Percentiles rank a stretch among this genome's conserved stretches.
phyloP scores from a whole-genome alignment of 2,797 vertebrate genomes.

The Megaceryle alcyon region DNA sequence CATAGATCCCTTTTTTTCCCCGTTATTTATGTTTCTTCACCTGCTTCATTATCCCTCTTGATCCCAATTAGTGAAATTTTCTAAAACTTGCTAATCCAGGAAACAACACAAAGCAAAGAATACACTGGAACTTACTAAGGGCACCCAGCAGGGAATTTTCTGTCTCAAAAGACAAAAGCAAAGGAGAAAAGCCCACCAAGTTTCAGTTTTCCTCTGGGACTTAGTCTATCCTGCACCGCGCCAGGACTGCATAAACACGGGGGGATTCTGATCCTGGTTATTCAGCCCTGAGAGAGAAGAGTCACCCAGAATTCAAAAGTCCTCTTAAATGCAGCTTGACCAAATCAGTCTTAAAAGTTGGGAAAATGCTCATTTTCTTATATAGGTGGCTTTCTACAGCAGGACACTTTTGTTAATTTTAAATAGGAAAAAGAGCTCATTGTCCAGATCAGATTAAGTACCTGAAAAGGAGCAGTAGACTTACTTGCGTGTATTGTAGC shows the following conservation, averaged over 20 bases:
- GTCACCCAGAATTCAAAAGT: not conserved
- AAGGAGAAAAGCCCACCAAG: not conserved
- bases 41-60: not conserved
- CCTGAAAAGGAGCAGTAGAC: rapidly evolving
- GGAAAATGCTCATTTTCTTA: not conserved
- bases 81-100: not conserved
- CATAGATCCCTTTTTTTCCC: rapidly evolving
- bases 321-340: rapidly evolving
- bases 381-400: not conserved
- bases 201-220: not conserved
- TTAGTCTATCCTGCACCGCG: rapidly evolving
- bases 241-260: not conserved
- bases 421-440: rapidly evolving
- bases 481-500: rapidly evolving
- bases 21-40: not conserved
- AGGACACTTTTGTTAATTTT: rapidly evolving
- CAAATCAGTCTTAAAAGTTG: not conserved
- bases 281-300: not conserved
- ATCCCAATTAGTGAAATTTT: not conserved
- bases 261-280: rapidly evolving
- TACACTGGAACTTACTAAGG: rapidly evolving
- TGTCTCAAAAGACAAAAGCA: not conserved
- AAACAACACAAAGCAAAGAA: not conserved
- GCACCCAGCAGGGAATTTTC: not conserved
- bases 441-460: not conserved